Percentiles rank a stretch among this genome's conserved stretches.
Evolutionary conservation across 2,113 vertebrate species (phyloP).

Genomic region (Cynoglossus semilaevis): DNA sequence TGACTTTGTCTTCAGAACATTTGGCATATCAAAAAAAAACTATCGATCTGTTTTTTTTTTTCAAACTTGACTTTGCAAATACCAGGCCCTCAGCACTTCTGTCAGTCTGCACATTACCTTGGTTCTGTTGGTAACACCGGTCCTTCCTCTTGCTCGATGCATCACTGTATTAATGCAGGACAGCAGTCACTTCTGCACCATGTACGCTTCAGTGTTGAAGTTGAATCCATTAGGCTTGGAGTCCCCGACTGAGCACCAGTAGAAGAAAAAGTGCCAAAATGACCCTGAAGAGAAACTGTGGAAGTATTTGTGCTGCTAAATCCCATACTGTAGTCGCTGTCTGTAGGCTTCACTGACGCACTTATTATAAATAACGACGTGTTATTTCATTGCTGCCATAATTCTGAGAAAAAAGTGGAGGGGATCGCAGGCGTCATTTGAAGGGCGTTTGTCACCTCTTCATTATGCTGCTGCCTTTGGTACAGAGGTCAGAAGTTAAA

Average conservation of each 20-base stretch:
- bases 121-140: background rate
- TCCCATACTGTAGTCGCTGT: too few relatives aligned
- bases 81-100: conserved; percentile 22
- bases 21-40: too few relatives aligned
- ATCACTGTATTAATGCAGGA: background rate
- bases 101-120: background rate
- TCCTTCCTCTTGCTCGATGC: background rate
- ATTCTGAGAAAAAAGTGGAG: background rate
- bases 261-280: conserved; percentile 70
- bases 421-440: background rate
- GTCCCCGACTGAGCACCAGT: too few relatives aligned
- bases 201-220: background rate
- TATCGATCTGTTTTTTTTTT: too few relatives aligned
- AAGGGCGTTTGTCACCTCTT: background rate
- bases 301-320: conserved; percentile 20
- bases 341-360: too few relatives aligned
- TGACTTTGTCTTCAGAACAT: too few relatives aligned
- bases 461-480: background rate
- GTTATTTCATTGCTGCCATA: background rate
- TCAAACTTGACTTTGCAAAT: too few relatives aligned
- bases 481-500: background rate
- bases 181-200: background rate
- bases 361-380: background rate
- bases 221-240: too few relatives aligned
- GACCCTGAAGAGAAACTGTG: conserved; percentile 55